Base-by-base conservation (phyloP, 2,113 vertebrate genomes). In the Fregetta grallaria region DNA sequence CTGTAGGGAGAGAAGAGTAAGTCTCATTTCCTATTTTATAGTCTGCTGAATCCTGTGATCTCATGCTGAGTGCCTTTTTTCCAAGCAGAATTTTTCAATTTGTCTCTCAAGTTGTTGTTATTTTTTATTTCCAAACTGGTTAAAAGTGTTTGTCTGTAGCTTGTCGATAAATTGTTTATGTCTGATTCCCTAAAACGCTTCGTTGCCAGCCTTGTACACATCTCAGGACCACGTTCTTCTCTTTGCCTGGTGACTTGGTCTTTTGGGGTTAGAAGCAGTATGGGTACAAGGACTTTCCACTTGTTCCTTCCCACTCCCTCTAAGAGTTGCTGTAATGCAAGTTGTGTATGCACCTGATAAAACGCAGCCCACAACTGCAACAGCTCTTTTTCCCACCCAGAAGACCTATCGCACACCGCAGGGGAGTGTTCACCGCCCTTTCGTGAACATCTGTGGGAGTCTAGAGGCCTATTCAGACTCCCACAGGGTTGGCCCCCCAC, bases 21-120 rank as follows among this genome's bases (percentile, higher is more conserved):
- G 92, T 96, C 91, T 95, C 82, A 87, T 88, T 96, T 95, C 95
- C 92, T 95, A 92, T 97, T 97, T 97, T 96, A 97, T 96, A 96
- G 96, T 96, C 96, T 95, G 90, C 88, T 96, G 96, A 92, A 91
- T 97, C 86, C 77, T 96, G 79, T 91, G 91, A 61, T 74, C 92
- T 95, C 94, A 83, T 77, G 95, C 96, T 96, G 90, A 83, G 95
- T 75, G 71, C 88, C 96, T 61, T 86, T 96, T 97, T 97, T 38
- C 92, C 65, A 76, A 84, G 91, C 86, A 92, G 90, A 78, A 55
- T 94, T 97, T 96, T 95, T 97, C 95, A 94, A 94, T 97, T 97
- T 91, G 83, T 92, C 76, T 92, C 96, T 93, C 68, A 49, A 82
- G 80, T 90, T 91, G 65, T 92, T 95, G 72, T 81, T 95, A 70